phyloP scores from a whole-genome alignment of 37 sponge, comb jelly and placozoan species.

The Aplysina aerophoba region DNA sequence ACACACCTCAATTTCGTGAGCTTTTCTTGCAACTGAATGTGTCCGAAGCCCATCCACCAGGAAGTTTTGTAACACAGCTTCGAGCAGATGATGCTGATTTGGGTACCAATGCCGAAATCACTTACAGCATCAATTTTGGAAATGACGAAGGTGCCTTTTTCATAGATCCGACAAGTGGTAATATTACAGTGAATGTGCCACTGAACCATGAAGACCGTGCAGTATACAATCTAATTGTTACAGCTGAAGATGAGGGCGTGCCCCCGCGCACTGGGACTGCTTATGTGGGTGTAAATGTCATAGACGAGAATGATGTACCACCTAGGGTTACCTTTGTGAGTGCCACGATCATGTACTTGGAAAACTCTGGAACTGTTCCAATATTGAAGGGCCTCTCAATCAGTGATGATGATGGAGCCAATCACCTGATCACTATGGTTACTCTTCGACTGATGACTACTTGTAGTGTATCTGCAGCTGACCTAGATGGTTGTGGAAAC shows the following conservation, averaged over 20 bases:
- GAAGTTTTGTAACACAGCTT: neutral
- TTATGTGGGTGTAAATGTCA: neutral
- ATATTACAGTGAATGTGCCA: neutral
- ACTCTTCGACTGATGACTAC: neutral
- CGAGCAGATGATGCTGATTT: neutral
- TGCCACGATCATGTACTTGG: neutral
- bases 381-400: constrained; percentile 8
- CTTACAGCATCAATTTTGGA: constrained; percentile 1
- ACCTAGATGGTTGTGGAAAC: constrained; percentile 1
- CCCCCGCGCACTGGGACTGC: neutral
- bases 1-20: neutral
- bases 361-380: neutral
- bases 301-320: neutral
- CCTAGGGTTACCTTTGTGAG: neutral
- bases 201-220: neutral
- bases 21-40: neutral
- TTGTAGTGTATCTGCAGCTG: neutral
- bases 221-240: neutral
- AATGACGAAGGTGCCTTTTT: neutral
- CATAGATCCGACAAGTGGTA: neutral
- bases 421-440: neutral
- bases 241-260: neutral
- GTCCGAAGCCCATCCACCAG: neutral
- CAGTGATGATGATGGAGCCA: constrained; percentile 38
- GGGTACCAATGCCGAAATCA: constrained; percentile 22